These are phyloP conservation scores for Sebastes cheni DNA, from an alignment of 2,797 vertebrate genomes.

Conservation along the genomic window DNA sequence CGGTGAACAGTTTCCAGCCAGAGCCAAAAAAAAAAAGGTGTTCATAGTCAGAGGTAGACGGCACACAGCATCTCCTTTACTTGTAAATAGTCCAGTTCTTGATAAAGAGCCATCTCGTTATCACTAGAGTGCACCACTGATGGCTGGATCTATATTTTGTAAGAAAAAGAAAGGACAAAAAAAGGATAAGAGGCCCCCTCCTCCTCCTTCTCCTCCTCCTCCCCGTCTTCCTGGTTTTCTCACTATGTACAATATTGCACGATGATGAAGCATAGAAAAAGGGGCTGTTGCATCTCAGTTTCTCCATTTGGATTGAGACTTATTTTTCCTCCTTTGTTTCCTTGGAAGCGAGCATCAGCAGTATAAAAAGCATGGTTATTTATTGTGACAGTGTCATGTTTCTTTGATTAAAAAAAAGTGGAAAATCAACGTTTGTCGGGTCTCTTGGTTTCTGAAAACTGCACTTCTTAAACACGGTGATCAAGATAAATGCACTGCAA, in stretches of 20 bases:
- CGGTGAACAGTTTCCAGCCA: background rate
- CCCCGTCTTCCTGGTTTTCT: constrained; percentile 71
- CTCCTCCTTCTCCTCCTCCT: constrained; percentile 20
- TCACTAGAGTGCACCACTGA: constrained; percentile 72
- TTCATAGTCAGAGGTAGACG: constrained; percentile 7
- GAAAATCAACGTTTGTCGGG: constrained; percentile 30
- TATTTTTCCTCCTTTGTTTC: constrained; percentile 57
- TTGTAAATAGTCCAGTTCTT: constrained; percentile 88
- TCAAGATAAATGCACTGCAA: constrained; percentile 36
- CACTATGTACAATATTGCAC: constrained; percentile 78
- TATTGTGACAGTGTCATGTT: constrained; percentile 88
- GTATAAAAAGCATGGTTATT: constrained; percentile 86
- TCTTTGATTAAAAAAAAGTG: constrained; percentile 83
- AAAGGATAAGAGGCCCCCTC: constrained; percentile 22
- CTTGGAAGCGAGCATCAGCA: constrained; percentile 72
- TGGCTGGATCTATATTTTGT: constrained; percentile 80
- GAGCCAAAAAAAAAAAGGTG: constrained; percentile 9
- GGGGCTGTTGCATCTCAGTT: constrained; percentile 70
- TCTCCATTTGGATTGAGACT: constrained; percentile 70
- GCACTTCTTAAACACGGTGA: background rate
- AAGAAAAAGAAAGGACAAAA: constrained; percentile 66
- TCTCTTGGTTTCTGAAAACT: background rate
- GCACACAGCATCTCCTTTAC: constrained; percentile 55
- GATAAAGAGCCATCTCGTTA: constrained; percentile 78
- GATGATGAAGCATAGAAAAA: constrained; percentile 54